Evolutionary conservation across 2,113 vertebrate genomes (phyloP).

Genomic region (Tympanuchus pallidicinctus): DNA sequence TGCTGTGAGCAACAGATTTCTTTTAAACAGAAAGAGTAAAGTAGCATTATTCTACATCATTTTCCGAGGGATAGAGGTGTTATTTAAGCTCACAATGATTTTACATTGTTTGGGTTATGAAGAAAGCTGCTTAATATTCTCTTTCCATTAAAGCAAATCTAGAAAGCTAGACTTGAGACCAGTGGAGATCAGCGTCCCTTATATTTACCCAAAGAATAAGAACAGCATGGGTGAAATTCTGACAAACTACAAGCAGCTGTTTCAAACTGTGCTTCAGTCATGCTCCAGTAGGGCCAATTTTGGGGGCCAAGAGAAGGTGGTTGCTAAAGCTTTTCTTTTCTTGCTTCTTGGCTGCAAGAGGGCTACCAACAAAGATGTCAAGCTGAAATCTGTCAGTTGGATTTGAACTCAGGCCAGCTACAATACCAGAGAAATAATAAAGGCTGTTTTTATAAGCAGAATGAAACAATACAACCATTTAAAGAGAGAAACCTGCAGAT

Average conservation of each 20-base stretch:
- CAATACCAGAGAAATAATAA: constrained; percentile 12
- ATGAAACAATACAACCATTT: not conserved
- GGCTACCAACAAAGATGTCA: constrained; percentile 12
- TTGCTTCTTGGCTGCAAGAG: not conserved
- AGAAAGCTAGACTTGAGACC: constrained; percentile 25
- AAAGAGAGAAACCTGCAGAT: not conserved
- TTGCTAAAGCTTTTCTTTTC: not conserved
- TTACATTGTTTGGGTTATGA: constrained; percentile 58
- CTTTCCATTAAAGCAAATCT: not conserved
- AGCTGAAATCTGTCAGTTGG: constrained; percentile 31
- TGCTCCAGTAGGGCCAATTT: not conserved
- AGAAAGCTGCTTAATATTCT: constrained; percentile 39
- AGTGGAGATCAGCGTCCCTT: constrained; percentile 21
- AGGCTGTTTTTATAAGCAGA: not conserved
- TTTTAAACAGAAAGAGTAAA: constrained; percentile 46
- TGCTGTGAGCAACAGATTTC: constrained; percentile 57
- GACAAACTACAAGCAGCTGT: constrained; percentile 19
- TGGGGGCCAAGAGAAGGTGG: not conserved
- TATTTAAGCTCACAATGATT: constrained; percentile 41
- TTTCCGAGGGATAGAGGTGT: constrained; percentile 28
- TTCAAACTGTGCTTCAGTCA: constrained; percentile 49
- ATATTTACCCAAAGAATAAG: constrained; percentile 40
- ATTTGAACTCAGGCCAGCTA: constrained; percentile 22
- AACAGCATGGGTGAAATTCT: constrained; percentile 12
- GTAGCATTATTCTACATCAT: not conserved